Conservation (phyloP, 2,888 invertebrate genomes). For the Deroplatys truncata region DNA sequence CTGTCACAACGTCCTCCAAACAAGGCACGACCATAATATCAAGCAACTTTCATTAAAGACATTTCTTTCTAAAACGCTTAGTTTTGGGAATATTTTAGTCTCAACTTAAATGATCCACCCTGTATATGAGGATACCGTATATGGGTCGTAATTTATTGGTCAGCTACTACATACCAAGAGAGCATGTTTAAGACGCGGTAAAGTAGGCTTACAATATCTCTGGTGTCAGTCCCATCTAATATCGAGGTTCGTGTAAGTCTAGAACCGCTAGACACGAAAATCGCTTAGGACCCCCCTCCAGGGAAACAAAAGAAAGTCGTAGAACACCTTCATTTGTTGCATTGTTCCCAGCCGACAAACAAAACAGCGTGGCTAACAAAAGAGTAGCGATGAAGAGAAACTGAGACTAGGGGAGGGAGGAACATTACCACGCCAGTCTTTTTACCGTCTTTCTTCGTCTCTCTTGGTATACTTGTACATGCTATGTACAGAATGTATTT, state of each 20-base stretch:
- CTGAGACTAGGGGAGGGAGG: neutral
- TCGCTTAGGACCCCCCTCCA: neutral
- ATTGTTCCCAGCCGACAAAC: neutral
- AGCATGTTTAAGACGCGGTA: too few species aligned
- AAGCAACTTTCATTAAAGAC: too few species aligned
- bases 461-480: neutral
- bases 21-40: too few species aligned
- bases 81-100: too few species aligned
- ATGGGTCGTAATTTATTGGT: too few species aligned
- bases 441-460: neutral
- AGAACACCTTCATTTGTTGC: neutral
- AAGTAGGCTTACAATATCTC: neutral
- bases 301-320: neutral
- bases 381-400: neutral
- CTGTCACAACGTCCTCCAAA: too few species aligned
- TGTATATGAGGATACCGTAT: too few species aligned
- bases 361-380: neutral
- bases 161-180: too few species aligned
- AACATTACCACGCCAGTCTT: neutral
- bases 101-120: too few species aligned
- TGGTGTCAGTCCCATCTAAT: neutral
- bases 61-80: too few species aligned
- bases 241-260: neutral
- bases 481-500: neutral
- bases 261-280: neutral